Percentiles rank a stretch among this genome's conserved stretches.
Evolutionary conservation across 2,797 vertebrate species (phyloP).

Genomic region (Yasuhikotakia modesta): DNA sequence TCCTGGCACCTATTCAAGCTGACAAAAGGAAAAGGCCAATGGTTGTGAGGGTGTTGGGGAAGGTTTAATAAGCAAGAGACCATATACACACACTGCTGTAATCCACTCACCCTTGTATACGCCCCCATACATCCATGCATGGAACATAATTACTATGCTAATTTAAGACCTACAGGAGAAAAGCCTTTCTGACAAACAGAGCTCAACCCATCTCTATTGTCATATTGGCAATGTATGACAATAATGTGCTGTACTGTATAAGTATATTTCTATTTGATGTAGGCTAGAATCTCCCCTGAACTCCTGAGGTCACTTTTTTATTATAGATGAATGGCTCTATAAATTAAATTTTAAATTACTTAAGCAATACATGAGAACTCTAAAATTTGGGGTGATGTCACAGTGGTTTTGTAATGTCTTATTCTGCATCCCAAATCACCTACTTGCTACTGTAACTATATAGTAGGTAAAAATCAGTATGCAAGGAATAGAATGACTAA

Average conservation of each 20-base stretch:
- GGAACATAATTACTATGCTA: slow-evolving; percentile 40
- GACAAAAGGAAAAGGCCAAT: background rate
- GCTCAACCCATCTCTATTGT: slow-evolving; percentile 6
- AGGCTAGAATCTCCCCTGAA: slow-evolving; percentile 11
- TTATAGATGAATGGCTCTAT: slow-evolving; percentile 14
- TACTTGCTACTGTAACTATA: too few relatives aligned
- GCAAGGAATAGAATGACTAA: too few relatives aligned
- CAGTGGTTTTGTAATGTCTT: background rate
- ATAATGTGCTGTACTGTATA: background rate
- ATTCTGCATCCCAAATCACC: too few relatives aligned
- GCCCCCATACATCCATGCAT: slow-evolving; percentile 17
- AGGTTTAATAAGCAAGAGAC: background rate
- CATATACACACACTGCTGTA: slow-evolving; percentile 14
- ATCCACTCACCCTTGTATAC: slow-evolving; percentile 18
- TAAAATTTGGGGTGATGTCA: slow-evolving; percentile 18
- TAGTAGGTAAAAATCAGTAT: too few relatives aligned
- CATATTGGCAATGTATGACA: slow-evolving; percentile 24
- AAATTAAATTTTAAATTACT: slow-evolving; percentile 26
- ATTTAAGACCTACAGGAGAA: slow-evolving; percentile 23
- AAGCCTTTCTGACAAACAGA: slow-evolving; percentile 41
- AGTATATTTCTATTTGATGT: slow-evolving; percentile 25
- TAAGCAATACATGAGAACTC: slow-evolving; percentile 2
- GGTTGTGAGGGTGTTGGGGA: background rate
- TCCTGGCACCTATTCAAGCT: background rate
- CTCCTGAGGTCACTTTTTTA: slow-evolving; percentile 12